These are phyloP conservation scores for Hassar affinis DNA, from an alignment of 2,113 vertebrate species.

Conservation along the genomic window DNA sequence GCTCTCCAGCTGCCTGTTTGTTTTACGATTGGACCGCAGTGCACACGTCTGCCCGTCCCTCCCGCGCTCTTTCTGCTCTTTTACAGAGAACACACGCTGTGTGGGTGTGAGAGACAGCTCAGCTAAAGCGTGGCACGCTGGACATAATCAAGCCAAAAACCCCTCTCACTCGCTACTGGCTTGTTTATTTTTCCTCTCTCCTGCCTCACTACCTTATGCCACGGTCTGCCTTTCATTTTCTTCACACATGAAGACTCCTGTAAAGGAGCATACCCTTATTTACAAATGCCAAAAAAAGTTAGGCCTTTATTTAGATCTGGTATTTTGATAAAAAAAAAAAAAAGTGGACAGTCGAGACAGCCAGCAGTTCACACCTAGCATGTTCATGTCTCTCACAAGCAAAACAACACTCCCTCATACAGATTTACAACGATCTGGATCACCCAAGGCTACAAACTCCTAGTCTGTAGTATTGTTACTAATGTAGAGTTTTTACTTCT, in stretches of 20 bases:
- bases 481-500: neutral
- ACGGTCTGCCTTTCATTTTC: conserved; percentile 7
- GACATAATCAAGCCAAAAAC: conserved; percentile 3
- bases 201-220: neutral
- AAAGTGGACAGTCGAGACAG: neutral
- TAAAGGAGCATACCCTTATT: neutral
- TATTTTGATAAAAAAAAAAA: neutral
- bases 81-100: conserved; percentile 10
- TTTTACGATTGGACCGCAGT: conserved; percentile 36
- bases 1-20: conserved; percentile 44
- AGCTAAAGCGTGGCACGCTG: conserved; percentile 12
- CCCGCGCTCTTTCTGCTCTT: neutral
- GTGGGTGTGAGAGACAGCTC: conserved; percentile 30
- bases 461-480: neutral
- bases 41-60: conserved; percentile 24
- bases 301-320: neutral
- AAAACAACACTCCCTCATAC: neutral
- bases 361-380: neutral
- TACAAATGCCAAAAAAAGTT: neutral
- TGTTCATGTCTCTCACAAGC: neutral
- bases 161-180: neutral
- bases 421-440: neutral
- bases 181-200: conserved; percentile 26
- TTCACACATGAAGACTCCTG: neutral
- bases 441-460: neutral